A percentile compares a stretch with the other conserved stretches of the same genome.
These are phyloP conservation scores for Meda fulgida DNA, from an alignment of 2,797 vertebrate genomes.

Conservation along the genomic window DNA sequence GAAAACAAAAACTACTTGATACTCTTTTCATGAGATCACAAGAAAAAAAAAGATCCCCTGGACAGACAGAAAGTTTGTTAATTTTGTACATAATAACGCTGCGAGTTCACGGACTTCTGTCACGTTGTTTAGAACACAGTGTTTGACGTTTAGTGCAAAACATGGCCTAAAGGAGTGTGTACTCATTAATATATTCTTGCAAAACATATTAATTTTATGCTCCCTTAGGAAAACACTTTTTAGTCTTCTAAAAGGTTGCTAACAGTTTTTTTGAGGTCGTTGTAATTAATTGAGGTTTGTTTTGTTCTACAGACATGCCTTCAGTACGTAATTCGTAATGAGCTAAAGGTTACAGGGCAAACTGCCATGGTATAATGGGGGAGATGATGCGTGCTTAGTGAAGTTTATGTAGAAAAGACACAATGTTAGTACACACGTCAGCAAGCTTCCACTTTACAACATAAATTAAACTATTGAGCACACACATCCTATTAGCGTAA, in stretches of 20 bases:
- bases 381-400: not conserved
- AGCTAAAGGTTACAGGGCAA: constrained; percentile 23
- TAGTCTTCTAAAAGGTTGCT: constrained; percentile 9
- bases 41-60: not conserved
- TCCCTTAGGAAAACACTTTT: constrained; percentile 12
- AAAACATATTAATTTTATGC: not conserved
- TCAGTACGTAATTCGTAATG: not conserved
- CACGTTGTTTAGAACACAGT: constrained; percentile 40
- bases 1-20: not conserved
- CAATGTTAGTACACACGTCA: not conserved
- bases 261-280: constrained; percentile 20
- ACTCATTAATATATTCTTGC: not conserved
- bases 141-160: constrained; percentile 34
- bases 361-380: not conserved
- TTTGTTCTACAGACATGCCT: constrained; percentile 28
- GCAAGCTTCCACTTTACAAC: not conserved
- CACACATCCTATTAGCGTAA: not conserved
- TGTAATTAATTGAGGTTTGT: constrained; percentile 14
- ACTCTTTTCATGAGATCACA: not conserved
- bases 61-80: constrained; percentile 40
- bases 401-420: constrained; percentile 16
- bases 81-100: constrained; percentile 24
- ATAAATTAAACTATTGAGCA: constrained; percentile 5
- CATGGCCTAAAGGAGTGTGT: constrained; percentile 21
- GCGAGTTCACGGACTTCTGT: constrained; percentile 50